Evolutionary conservation across 1,140 invertebrate species (phyloP).

Genomic region (Lordiphosa clarofinis): DNA sequence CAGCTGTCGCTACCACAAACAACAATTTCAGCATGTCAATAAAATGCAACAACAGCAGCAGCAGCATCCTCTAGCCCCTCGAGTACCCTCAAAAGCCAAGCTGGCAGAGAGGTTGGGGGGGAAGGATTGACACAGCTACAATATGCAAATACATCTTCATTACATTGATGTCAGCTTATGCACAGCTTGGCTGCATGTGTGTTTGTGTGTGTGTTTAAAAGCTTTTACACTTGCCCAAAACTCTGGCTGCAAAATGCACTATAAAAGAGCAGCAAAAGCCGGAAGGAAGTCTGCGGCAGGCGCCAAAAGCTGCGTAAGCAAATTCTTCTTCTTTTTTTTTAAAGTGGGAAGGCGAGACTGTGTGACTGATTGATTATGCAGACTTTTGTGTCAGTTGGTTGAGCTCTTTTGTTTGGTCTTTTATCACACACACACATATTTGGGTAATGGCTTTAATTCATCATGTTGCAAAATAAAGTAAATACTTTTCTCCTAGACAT

Average conservation of each 20-base stretch:
- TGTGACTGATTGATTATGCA: constrained; percentile 72
- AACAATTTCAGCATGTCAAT: constrained; percentile 52
- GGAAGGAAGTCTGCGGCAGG: constrained; percentile 58
- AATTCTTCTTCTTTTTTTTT: constrained; percentile 37
- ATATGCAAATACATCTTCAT: constrained; percentile 78
- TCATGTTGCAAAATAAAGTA: constrained; percentile 44
- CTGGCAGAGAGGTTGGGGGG: background rate
- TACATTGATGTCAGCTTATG: constrained; percentile 77
- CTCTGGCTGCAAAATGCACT: constrained; percentile 21
- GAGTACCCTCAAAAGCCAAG: constrained; percentile 52
- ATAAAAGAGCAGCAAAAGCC: constrained; percentile 13
- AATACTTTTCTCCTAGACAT: background rate
- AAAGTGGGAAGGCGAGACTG: background rate
- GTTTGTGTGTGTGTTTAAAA: constrained; percentile 72
- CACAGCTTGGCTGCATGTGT: constrained; percentile 48
- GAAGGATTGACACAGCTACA: constrained; percentile 67
- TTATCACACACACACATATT: constrained; percentile 23
- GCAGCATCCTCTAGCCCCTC: constrained; percentile 24
- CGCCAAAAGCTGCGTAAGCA: constrained; percentile 68
- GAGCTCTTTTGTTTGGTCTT: constrained; percentile 57
- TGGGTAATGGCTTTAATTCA: constrained; percentile 59
- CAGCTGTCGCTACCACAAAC: constrained; percentile 34
- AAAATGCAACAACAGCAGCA: constrained; percentile 42
- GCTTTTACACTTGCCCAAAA: constrained; percentile 74
- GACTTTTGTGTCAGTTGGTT: constrained; percentile 72